Conservation (phyloP, 1,140 invertebrate genomes). For the Drosophila athabasca region DNA sequence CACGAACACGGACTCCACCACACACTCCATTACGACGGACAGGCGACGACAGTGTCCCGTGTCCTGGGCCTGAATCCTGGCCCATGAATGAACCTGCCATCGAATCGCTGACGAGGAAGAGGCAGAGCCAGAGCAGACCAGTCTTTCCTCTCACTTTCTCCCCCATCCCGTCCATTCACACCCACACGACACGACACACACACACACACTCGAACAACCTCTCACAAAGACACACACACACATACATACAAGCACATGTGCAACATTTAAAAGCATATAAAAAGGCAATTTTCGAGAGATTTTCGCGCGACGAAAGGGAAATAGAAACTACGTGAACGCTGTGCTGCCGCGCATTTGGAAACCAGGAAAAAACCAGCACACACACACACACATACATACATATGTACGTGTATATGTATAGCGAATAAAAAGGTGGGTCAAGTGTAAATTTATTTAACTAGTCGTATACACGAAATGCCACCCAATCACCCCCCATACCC, state of each 20-base stretch:
- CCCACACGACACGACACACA: conserved; percentile 19
- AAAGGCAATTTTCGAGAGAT: conserved; percentile 69
- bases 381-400: conserved; percentile 8
- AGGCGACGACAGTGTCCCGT: too few species aligned
- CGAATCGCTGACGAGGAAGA: conserved; percentile 27
- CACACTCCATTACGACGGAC: too few species aligned
- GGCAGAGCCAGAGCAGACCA: conserved; percentile 24
- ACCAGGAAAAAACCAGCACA: conserved; percentile 16
- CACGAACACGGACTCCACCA: too few species aligned
- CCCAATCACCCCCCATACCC: not conserved
- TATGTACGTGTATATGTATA: conserved; percentile 7
- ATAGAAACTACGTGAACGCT: conserved; percentile 54
- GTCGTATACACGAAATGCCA: conserved; percentile 69
- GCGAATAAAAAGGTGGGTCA: conserved; percentile 74
- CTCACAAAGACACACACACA: conserved; percentile 9
- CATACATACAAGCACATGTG: conserved; percentile 31
- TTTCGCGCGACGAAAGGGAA: conserved; percentile 55
- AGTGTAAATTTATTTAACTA: conserved; percentile 80
- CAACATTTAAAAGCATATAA: conserved; percentile 66
- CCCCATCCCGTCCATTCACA: conserved; percentile 23
- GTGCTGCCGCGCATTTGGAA: conserved; percentile 68
- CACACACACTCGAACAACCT: not conserved
- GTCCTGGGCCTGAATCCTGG: too few species aligned
- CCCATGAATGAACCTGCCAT: too few species aligned
- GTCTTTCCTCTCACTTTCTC: conserved; percentile 1